A percentile compares a stretch with the other conserved stretches of the same genome.
phyloP scores from a whole-genome alignment of 2,888 invertebrate species.

The Operophtera brumata region DNA sequence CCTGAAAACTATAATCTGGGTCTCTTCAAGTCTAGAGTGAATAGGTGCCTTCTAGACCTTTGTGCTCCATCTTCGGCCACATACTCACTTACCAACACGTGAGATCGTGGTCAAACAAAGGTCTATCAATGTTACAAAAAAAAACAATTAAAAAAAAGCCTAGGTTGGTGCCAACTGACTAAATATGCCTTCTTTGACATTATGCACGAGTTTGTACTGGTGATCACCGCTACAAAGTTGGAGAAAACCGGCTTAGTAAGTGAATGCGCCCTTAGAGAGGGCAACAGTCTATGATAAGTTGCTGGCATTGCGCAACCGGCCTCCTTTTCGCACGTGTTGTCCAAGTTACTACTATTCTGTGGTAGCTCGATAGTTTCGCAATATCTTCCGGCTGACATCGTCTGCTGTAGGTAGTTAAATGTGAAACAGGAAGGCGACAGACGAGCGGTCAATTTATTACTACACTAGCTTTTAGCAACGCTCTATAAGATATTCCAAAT shows the following conservation, averaged over 20 bases:
- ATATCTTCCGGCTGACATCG: conserved; percentile 51
- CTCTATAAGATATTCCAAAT: neutral
- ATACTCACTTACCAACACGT: too few species aligned
- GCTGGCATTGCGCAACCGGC: conserved; percentile 65
- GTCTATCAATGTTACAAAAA: too few species aligned
- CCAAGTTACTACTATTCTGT: conserved; percentile 19
- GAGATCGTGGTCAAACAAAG: too few species aligned
- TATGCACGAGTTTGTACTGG: too few species aligned
- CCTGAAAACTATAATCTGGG: too few species aligned
- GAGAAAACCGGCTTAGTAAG: conserved; percentile 1
- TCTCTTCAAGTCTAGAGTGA: too few species aligned
- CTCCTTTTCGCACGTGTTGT: conserved; percentile 69
- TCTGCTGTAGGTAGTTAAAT: conserved; percentile 35
- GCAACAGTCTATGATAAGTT: conserved; percentile 70
- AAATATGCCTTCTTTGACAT: too few species aligned
- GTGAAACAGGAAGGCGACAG: conserved; percentile 33
- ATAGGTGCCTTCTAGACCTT: too few species aligned
- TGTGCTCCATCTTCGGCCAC: too few species aligned
- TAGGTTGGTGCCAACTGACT: too few species aligned
- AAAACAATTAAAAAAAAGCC: too few species aligned
- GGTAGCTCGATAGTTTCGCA: conserved; percentile 54
- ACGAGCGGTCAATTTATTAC: conserved; percentile 28
- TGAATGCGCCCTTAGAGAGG: conserved; percentile 45
- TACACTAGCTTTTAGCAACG: conserved; percentile 17
- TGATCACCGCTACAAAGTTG: neutral